These are phyloP conservation scores for Andrena bicolor DNA, from an alignment of 2,888 invertebrate species.

Conservation along the genomic window DNA sequence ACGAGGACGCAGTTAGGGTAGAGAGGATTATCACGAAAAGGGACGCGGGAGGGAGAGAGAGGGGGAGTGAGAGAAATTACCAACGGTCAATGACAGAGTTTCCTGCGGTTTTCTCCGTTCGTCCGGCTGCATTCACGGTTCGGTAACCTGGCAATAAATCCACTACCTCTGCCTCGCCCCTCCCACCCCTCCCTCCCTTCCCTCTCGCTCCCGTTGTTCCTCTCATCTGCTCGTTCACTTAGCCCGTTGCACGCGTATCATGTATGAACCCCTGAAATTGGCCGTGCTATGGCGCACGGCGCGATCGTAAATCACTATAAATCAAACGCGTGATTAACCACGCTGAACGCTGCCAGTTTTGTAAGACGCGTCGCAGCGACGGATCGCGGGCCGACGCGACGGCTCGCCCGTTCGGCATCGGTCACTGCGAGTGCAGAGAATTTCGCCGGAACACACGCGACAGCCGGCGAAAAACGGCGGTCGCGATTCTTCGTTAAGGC, in stretches of 20 bases:
- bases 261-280: conserved; percentile 45
- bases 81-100: conserved; percentile 75
- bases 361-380: conserved; percentile 46
- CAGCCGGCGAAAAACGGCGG: neutral
- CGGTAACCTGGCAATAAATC: conserved; percentile 77
- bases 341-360: conserved; percentile 42
- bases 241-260: conserved; percentile 40
- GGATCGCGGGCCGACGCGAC: neutral
- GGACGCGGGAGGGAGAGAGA: conserved; percentile 7
- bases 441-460: neutral
- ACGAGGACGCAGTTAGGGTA: neutral
- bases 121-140: conserved; percentile 74
- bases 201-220: conserved; percentile 27
- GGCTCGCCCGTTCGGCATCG: neutral
- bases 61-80: conserved; percentile 69
- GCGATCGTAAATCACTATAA: conserved; percentile 77
- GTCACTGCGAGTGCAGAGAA: neutral
- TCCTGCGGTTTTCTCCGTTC: conserved; percentile 77
- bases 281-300: conserved; percentile 69
- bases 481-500: neutral
- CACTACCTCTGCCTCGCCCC: conserved; percentile 63
- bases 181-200: conserved; percentile 19
- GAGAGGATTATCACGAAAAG: conserved; percentile 24
- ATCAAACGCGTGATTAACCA: conserved; percentile 78
- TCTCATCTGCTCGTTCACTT: conserved; percentile 57